Percentiles rank a stretch among this genome's conserved stretches.
These are phyloP conservation scores for Rhinoderma darwinii DNA, from an alignment of 2,113 vertebrate genomes.

Conservation along the genomic window DNA sequence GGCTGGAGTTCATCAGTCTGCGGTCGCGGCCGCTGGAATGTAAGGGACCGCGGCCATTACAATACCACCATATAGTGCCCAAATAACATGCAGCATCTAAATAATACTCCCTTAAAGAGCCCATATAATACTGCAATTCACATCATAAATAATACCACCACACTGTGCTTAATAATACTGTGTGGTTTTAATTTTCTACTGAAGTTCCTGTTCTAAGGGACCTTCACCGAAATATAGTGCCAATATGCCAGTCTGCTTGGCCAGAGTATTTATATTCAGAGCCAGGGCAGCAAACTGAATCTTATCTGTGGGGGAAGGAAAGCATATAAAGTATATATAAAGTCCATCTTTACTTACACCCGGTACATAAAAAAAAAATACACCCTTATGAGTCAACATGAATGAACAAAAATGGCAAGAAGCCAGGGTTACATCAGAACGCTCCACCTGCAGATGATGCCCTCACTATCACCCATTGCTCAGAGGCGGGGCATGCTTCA, in stretches of 20 bases:
- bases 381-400: constrained; percentile 15
- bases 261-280: too few species aligned
- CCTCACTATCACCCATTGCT: neutral
- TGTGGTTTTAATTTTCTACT: too few species aligned
- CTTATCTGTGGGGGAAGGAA: too few species aligned
- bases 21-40: too few species aligned
- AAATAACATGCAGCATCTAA: too few species aligned
- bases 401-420: constrained; percentile 5
- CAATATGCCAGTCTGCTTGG: too few species aligned
- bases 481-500: neutral
- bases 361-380: neutral
- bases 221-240: too few species aligned
- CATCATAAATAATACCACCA: neutral
- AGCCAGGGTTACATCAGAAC: neutral
- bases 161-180: neutral
- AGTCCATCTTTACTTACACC: neutral
- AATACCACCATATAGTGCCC: neutral
- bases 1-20: too few species aligned
- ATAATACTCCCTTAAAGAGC: too few species aligned
- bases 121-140: neutral
- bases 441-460: neutral
- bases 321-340: too few species aligned
- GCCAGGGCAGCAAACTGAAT: neutral
- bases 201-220: too few species aligned
- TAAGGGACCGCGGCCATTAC: too few species aligned